Base-by-base conservation (phyloP, 1,140 invertebrate genomes). In the Drosophila asahinai region DNA sequence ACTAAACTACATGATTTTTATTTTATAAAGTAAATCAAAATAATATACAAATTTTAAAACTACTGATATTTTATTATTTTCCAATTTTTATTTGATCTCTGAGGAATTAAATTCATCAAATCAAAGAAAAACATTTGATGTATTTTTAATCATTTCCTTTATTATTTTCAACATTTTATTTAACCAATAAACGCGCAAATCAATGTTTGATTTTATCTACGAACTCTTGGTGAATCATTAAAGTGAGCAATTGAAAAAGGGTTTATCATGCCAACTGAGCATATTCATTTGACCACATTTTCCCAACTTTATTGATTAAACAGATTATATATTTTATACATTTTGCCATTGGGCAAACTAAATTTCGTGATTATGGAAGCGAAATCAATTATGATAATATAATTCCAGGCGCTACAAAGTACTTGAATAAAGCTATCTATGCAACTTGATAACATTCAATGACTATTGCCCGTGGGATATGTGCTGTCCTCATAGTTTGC, bases 241-340 rank as follows among this genome's bases (percentile, higher is more conserved):
- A 19, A 19, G 25, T 60, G 5, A 17, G 40, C 63, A 62, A 45
- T 45, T 65, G 57, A 62, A 63, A 62, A 65, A 45, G 27, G 58
- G 63, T 63, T 45, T 65, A 65, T 65, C 63, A 65, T 65, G 63
- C 63, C 40, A 33, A 36, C 15, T 25, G 58, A 36, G 19, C 57
- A 17, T 40, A 30, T 64, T 58, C 17, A 58, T 40, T 63, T 57
- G 11, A 40, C 15, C 57, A 40, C 33, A 63, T 62, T 45, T 43
- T 62, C 40, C 42, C 14, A 63, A 45, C 27, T 36, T 17, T 9
- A 19, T 27, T 62, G 58, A 62, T 45, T 45, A 45, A 65, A 17
- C 36, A 43, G 27, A 62, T 43, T 33, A 62, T 43, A 45, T 43
- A 65, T 61, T 33, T 42, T 43, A 33, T 43, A 61, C 25, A 59